Evolutionary conservation across 2,888 invertebrate species (phyloP), one percentile per base, ranked within the genome.

Genomic region (Tryphoninae sp.): DNA sequence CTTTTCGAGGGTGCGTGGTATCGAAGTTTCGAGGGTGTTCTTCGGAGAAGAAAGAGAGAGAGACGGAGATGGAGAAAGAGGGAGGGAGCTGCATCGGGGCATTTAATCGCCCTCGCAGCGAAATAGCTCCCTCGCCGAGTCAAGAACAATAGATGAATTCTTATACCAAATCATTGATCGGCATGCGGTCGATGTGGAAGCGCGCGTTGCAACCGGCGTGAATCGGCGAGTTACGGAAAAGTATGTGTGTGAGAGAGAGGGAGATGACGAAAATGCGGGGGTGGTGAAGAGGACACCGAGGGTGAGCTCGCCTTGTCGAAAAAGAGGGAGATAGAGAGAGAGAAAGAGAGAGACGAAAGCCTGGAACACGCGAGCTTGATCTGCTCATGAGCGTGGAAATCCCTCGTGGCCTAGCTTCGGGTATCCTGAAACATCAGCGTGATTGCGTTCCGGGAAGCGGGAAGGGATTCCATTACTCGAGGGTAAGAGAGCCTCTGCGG

Each of bases 351-450:
- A 69, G 79, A 80, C 76, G 62, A 76, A 78, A 82, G 83, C 82
- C 79, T 84, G 87, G 78, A 89, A 87, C 89, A 89, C 89, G 88
- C 89, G 86, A 89, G 87, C 85, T 87, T 90, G 91, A 91, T 91
- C 90, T 89, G 90, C 89, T 89, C 91, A 89, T 90, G 90, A 91
- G 89, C 88, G 89, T 86, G 88, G 88, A 91, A 91, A 91, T 91
- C 91, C 91, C 91, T 88, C 87, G 91, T 90, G 91, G 89, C 88
- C 42, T 45, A 89, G 89, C 88, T 88, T 89, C 88, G 87, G 91
- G 86, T 82, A 88, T 90, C 90, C 88, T 87, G 88, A 90, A 91
- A 91, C 91, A 91, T 91, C 91, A 91, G 88, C 91, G 91, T 91
- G 91, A 91, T 91, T 91, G 91, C 90, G 90, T 90, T 91, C 88